Conservation (phyloP, 2,113 vertebrate species). For the Sarotherodon lohbergeri region DNA sequence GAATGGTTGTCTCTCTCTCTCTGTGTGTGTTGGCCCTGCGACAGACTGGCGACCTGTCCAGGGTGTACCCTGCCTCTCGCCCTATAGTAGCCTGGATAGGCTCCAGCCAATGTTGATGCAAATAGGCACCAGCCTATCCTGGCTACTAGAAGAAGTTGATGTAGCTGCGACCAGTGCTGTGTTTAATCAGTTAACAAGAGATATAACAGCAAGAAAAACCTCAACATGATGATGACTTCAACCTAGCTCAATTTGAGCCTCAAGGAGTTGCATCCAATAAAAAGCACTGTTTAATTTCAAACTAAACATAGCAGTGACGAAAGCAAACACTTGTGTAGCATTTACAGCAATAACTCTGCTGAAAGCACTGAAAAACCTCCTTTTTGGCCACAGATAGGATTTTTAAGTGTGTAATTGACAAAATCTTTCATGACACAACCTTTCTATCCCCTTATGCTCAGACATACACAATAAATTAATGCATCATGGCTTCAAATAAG, state of each 20-base stretch:
- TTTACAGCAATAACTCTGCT: background rate
- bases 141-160: background rate
- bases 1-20: background rate
- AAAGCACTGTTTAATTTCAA: background rate
- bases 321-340: background rate
- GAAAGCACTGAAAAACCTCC: background rate
- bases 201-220: background rate
- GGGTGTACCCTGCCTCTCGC: no score
- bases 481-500: slow-evolving; percentile 28
- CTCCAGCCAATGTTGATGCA: background rate
- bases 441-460: background rate
- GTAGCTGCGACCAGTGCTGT: background rate
- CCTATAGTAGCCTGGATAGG: background rate
- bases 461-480: slow-evolving; percentile 15
- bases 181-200: background rate
- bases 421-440: background rate
- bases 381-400: background rate
- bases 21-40: background rate
- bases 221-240: background rate
- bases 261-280: background rate
- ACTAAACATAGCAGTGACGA: background rate
- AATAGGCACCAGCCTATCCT: background rate
- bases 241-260: background rate
- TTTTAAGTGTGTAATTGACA: background rate
- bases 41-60: no score